Evolutionary conservation across 2,888 invertebrate genomes (phyloP), one percentile per base, ranked within the genome.

Genomic region (Caenorhabditis angaria): DNA sequence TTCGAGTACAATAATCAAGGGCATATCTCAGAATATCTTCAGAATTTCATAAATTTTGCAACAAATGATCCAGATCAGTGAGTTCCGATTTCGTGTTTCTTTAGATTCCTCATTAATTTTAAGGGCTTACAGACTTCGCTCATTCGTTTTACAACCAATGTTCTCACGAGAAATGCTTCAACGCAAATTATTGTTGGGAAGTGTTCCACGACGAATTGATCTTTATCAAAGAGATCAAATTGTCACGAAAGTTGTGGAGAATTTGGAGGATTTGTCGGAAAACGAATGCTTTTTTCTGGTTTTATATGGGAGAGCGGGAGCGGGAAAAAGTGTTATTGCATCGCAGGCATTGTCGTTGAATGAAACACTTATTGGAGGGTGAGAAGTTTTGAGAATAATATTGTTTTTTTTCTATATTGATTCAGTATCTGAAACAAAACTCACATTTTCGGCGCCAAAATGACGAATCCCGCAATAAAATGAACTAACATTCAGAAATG

Each of bases 241-340:
- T 47, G 66, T 71, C 1, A 58, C 64, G 8, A 32, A 29, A 47
- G 48, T 71, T 8, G 53, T 71, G 6, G 35, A 53, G 5, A 53
- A 48, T 20, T 56, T 71, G 29, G 63, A 64, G 8, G 62, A 57
- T 1, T 24, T 71, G 60, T 59, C 60, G 22, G 53, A 54, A 50
- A 62, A 18, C 32, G 78, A 74, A 41, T 62, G 65, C 0, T 78
- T 76, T 27, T 70, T 78, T 56, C 55, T 76, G 24, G 65, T 71
- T 18, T 32, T 78, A 10, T 74, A 76, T 51, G 78, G 78, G 2
- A 32, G 71, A 1, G 66, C 78, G 3, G 78, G 78, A 29, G 25
- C 58, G 3, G 78, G 78, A 32, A 78, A 78, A 55, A 66, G 76
- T 10, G 70, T 70, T 4, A 62, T 74, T 4, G 62, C 70, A 2